These are phyloP conservation scores for Amblyteles armatorius DNA, from an alignment of 2,888 invertebrate species.

Conservation along the genomic window DNA sequence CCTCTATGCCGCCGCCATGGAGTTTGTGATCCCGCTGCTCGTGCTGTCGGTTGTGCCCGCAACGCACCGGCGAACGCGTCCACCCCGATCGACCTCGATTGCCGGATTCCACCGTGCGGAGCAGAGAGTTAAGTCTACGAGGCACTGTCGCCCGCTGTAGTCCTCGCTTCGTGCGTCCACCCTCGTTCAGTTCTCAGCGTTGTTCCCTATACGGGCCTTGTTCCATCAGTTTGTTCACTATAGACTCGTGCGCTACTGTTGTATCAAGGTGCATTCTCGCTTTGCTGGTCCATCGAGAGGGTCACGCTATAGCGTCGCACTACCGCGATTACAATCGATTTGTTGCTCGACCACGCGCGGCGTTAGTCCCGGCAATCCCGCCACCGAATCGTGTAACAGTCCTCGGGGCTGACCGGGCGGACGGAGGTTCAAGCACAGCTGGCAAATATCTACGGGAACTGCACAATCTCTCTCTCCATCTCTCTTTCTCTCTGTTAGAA, in stretches of 20 bases:
- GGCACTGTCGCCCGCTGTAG: neutral
- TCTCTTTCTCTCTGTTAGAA: neutral
- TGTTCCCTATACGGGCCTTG: neutral
- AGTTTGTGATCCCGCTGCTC: slow-evolving; percentile 35
- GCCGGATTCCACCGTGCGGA: slow-evolving; percentile 71
- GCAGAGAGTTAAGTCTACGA: slow-evolving; percentile 44
- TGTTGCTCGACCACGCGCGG: slow-evolving; percentile 67
- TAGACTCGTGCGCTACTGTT: neutral
- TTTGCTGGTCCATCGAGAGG: neutral
- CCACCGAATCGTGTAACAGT: slow-evolving; percentile 58
- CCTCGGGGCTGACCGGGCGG: slow-evolving; percentile 23
- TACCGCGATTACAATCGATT: slow-evolving; percentile 77
- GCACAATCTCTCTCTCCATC: neutral
- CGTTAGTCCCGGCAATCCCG: slow-evolving; percentile 50
- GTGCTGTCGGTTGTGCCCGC: slow-evolving; percentile 54
- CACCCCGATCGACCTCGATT: slow-evolving; percentile 80
- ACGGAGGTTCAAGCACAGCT: neutral
- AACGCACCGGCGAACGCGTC: slow-evolving; percentile 65
- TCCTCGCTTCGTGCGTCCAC: slow-evolving; percentile 6
- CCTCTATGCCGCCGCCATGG: slow-evolving; percentile 11
- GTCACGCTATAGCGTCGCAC: neutral
- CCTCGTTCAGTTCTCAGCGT: slow-evolving; percentile 9
- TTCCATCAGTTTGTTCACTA: neutral
- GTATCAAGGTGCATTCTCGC: neutral
- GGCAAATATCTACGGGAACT: slow-evolving; percentile 18